phyloP scores from a whole-genome alignment of 2,113 vertebrate genomes.

The Ancistrus triradiatus region DNA sequence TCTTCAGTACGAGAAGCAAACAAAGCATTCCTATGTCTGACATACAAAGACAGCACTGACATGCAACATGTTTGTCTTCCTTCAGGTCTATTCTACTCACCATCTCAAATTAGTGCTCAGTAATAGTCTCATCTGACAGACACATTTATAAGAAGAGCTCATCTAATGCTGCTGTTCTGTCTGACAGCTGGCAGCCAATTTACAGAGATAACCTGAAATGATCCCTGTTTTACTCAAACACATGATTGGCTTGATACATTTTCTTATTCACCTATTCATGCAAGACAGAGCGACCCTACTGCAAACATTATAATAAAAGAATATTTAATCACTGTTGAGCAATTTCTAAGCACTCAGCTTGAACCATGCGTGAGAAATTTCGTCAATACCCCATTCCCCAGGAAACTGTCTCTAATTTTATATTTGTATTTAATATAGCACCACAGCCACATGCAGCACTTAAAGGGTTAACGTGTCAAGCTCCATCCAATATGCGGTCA shows the following conservation, averaged over 20 bases:
- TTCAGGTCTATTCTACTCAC: conserved; percentile 55
- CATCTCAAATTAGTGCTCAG: conserved; percentile 58
- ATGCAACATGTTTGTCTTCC: conserved; percentile 44
- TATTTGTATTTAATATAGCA: conserved; percentile 54
- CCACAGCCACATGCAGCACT: conserved; percentile 34
- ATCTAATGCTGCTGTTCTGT: conserved; percentile 21
- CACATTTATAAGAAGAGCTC: conserved; percentile 50
- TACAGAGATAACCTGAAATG: conserved; percentile 23
- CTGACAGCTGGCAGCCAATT: background rate
- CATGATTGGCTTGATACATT: conserved; percentile 23
- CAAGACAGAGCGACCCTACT: background rate
- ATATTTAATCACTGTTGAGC: conserved; percentile 25
- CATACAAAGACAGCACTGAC: conserved; percentile 60
- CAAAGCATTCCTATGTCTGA: conserved; percentile 60
- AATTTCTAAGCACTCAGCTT: conserved; percentile 34
- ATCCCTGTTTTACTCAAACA: background rate
- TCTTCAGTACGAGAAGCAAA: conserved; percentile 62
- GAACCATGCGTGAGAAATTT: conserved; percentile 29
- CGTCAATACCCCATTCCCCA: conserved; percentile 39
- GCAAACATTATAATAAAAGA: conserved; percentile 14
- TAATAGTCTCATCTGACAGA: conserved; percentile 57
- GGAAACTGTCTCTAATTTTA: conserved; percentile 57
- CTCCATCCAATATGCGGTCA: conserved; percentile 77
- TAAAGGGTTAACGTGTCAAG: conserved; percentile 66
- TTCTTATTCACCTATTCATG: conserved; percentile 20